A percentile compares a stretch with the other conserved stretches of the same genome.
Conservation (phyloP, 2,113 vertebrate species). For the Indri indri region DNA sequence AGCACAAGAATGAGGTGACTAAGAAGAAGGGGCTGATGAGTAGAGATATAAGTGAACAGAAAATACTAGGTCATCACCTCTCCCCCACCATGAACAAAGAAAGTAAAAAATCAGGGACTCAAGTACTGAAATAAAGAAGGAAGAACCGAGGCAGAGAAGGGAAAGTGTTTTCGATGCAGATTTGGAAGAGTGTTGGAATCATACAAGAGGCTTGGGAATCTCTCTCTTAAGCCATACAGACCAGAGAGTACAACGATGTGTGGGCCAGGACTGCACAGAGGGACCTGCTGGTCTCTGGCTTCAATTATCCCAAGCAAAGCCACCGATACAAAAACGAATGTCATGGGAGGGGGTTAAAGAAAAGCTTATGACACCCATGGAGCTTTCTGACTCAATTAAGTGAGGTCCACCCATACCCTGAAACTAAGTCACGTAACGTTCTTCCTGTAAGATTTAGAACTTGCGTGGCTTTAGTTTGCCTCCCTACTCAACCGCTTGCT, state of each 20-base stretch:
- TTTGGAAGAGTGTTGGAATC: background rate
- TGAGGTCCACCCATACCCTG: background rate
- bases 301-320: background rate
- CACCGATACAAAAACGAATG: background rate
- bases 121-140: background rate
- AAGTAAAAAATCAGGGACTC: background rate
- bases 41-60: background rate
- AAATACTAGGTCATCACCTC: background rate
- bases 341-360: background rate
- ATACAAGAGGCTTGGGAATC: background rate
- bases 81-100: background rate
- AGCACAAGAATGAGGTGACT: background rate
- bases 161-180: background rate
- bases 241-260: background rate
- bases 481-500: background rate
- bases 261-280: background rate
- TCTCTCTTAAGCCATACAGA: background rate
- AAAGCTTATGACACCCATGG: background rate
- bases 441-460: background rate
- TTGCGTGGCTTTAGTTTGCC: background rate
- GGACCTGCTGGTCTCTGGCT: background rate
- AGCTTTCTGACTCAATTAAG: background rate
- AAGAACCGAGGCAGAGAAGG: background rate
- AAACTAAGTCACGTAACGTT: background rate
- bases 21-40: rapidly evolving